Percentiles rank a stretch among this genome's conserved stretches.
Conservation (phyloP, 2,888 invertebrate species). For the Patella ulyssiponensis region DNA sequence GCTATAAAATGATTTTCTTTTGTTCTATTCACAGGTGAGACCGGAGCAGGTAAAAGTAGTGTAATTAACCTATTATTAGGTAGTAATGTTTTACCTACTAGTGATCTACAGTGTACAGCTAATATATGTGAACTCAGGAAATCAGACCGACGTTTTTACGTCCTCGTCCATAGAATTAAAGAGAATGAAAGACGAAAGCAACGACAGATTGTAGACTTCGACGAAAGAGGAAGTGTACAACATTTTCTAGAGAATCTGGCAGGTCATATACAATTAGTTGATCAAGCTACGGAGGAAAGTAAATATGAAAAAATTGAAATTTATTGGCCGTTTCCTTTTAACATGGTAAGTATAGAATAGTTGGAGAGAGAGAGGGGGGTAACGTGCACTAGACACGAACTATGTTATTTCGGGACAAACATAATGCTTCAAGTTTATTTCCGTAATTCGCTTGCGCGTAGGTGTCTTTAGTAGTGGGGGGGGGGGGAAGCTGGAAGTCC, state of each 20-base stretch:
- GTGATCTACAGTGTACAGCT: conserved; percentile 51
- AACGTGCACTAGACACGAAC: too few species aligned
- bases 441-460: too few species aligned
- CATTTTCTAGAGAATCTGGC: conserved; percentile 37
- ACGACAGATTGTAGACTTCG: conserved; percentile 17
- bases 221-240: conserved; percentile 10
- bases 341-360: conserved; percentile 41
- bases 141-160: conserved; percentile 37
- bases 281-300: conserved; percentile 49
- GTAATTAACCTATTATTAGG: conserved; percentile 62
- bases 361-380: too few species aligned
- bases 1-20: background rate
- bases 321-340: conserved; percentile 55
- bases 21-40: conserved; percentile 50
- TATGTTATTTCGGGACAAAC: too few species aligned
- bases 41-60: conserved; percentile 62
- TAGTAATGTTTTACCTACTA: conserved; percentile 52
- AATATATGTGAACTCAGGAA: conserved; percentile 56
- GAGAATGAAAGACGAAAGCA: background rate
- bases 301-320: conserved; percentile 57
- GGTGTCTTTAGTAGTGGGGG: too few species aligned
- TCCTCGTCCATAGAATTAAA: conserved; percentile 26
- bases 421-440: too few species aligned
- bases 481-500: too few species aligned
- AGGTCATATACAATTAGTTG: conserved; percentile 34